Conservation (phyloP, 1,140 invertebrate genomes). For the Ylistrum balloti region DNA sequence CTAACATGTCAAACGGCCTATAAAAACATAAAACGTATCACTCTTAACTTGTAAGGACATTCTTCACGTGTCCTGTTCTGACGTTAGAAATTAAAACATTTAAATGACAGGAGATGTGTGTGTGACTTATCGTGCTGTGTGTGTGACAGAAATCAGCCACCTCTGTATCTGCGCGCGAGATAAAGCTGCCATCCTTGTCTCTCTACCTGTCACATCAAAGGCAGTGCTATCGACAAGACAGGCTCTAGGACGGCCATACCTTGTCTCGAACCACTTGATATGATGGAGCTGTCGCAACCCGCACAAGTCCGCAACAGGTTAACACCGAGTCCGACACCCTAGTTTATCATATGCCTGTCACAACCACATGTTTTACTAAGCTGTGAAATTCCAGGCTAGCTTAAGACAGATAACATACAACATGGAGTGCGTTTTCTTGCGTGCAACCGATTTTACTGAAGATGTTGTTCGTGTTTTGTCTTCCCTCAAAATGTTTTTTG, state of each 20-base stretch:
- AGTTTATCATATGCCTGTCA: background rate
- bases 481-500: too few species aligned
- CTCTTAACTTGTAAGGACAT: conserved; percentile 9
- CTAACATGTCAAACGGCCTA: conserved; percentile 10
- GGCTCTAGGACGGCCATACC: conserved; percentile 20
- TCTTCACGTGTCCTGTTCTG: conserved; percentile 25
- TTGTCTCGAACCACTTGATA: conserved; percentile 5
- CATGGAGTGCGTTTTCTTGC: background rate
- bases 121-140: conserved; percentile 24
- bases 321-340: background rate
- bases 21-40: conserved; percentile 13
- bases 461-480: too few species aligned
- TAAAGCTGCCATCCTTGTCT: conserved; percentile 37
- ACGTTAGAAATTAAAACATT: conserved; percentile 40
- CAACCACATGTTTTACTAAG: background rate
- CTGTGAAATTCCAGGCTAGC: background rate
- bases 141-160: conserved; percentile 37
- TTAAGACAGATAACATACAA: background rate
- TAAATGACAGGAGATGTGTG: background rate
- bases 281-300: conserved; percentile 22
- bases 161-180: conserved; percentile 20
- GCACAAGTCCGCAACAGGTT: conserved; percentile 37
- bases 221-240: background rate
- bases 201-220: conserved; percentile 37
- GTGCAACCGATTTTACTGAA: too few species aligned